These are phyloP conservation scores for Diaperis boleti DNA, from an alignment of 2,888 invertebrate species.

Conservation along the genomic window DNA sequence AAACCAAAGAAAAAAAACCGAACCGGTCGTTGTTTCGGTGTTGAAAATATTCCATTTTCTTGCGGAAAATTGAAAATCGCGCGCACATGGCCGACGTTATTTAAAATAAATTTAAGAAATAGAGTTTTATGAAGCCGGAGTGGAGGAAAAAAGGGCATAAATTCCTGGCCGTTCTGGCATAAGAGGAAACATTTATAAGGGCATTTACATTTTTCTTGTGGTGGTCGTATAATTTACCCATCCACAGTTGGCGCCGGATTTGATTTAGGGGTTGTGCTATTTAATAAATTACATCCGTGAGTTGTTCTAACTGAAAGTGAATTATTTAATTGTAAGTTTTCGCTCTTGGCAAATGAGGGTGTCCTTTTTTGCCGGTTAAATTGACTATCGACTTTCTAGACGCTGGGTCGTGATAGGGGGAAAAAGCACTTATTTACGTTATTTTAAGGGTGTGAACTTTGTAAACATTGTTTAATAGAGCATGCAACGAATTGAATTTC, in stretches of 20 bases:
- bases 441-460: slow-evolving; percentile 59
- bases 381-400: slow-evolving; percentile 18
- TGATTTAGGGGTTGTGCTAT: slow-evolving; percentile 47
- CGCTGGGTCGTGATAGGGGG: background rate
- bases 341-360: slow-evolving; percentile 1
- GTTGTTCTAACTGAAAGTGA: slow-evolving; percentile 35
- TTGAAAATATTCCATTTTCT: slow-evolving; percentile 28
- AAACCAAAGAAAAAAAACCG: slow-evolving; percentile 14
- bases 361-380: slow-evolving; percentile 7
- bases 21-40: slow-evolving; percentile 8
- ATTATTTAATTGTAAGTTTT: slow-evolving; percentile 37
- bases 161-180: slow-evolving; percentile 52
- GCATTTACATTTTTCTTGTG: slow-evolving; percentile 56
- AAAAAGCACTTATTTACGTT: slow-evolving; percentile 52
- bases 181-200: slow-evolving; percentile 58
- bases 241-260: slow-evolving; percentile 47
- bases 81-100: slow-evolving; percentile 21
- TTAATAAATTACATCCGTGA: slow-evolving; percentile 45
- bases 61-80: slow-evolving; percentile 21
- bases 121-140: slow-evolving; percentile 33
- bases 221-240: slow-evolving; percentile 54
- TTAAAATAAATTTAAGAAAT: slow-evolving; percentile 39
- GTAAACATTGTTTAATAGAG: slow-evolving; percentile 61
- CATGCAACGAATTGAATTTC: slow-evolving; percentile 60
- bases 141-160: slow-evolving; percentile 52